Evolutionary conservation across 2,797 vertebrate genomes (phyloP), one percentile per base, ranked within the genome.

Genomic region (Lithobates sylvaticus): DNA sequence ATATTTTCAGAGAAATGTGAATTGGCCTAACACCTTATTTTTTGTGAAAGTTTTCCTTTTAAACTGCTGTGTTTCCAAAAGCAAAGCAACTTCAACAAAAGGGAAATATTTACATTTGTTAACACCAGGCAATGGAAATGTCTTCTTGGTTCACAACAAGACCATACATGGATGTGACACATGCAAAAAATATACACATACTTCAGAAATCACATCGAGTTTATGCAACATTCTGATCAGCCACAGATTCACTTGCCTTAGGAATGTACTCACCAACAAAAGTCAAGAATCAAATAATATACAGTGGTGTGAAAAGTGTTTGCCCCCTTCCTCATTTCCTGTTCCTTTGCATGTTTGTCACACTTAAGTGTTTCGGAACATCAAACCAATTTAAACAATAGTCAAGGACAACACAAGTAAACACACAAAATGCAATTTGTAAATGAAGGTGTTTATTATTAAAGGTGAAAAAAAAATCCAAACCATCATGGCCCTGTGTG

Each of bases 71-170:
- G 58, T 80, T 54, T 85, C 84, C 70, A 85, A 79, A 29, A 85
- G 84, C 77, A 85, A 79, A 85, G 84, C 32, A 32, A 78, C 39
- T 65, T 85, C 18, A 71, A 44, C 34, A 36, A 78, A 79, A 85
- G 58, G 71, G 76, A 85, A 85, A 85, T 77, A 85, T 85, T 80
- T 79, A 85, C 70, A 79, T 80, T 72, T 78, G 84, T 85, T 74
- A 68, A 54, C 84, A 79, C 70, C 61, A 39, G 26, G 77, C 70
- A 54, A 26, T 18, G 5, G 72, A 71, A 84, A 73, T 73, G 36
- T 85, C 54, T 84, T 8, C 47, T 42, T n/a, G 58, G 32, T 54
- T 65, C 76, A 67, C 54, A 85, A 67, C 54, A 85, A 80, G 61
- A 10, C 84, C 84, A 36, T 80, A 85, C 36, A 80, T 68, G 84